Conservation (phyloP, 2,113 vertebrate genomes). For the Carassius auratus region DNA sequence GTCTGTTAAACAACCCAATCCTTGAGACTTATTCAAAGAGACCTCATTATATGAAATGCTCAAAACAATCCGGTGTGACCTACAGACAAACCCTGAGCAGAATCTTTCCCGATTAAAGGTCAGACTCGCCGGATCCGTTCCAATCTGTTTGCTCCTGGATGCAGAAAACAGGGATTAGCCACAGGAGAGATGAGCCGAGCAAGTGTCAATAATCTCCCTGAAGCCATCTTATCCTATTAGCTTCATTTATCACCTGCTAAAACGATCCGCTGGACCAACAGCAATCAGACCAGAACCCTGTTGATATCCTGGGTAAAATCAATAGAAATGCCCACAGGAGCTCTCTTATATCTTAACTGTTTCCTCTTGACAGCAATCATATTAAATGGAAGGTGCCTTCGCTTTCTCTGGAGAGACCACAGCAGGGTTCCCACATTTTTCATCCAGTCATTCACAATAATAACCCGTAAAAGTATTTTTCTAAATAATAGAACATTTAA, state of each 20-base stretch:
- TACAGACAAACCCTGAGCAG: not conserved
- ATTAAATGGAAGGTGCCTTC: not conserved
- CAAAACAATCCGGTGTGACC: not conserved
- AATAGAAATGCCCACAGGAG: not conserved
- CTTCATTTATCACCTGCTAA: conserved; percentile 56
- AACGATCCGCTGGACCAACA: not conserved
- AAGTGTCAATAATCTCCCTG: conserved; percentile 56
- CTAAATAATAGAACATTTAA: not conserved
- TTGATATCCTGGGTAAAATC: not conserved
- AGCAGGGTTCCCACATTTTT: not conserved
- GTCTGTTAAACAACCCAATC: not conserved
- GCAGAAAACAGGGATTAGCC: conserved; percentile 47
- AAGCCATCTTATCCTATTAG: conserved; percentile 59
- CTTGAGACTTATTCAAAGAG: not conserved
- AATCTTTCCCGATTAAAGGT: not conserved
- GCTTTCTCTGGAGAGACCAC: not conserved
- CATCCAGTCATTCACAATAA: not conserved
- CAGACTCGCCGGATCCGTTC: not conserved
- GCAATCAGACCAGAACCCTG: not conserved
- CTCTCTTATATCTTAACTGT: not conserved
- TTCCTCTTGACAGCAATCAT: not conserved
- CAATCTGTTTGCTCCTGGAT: conserved; percentile 27
- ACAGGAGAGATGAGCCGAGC: conserved; percentile 38
- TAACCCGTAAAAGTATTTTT: not conserved
- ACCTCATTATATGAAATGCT: not conserved